A percentile compares a stretch with the other conserved stretches of the same genome.
Conservation (phyloP, 2,888 invertebrate species). For the Catotricha subobsoleta region DNA sequence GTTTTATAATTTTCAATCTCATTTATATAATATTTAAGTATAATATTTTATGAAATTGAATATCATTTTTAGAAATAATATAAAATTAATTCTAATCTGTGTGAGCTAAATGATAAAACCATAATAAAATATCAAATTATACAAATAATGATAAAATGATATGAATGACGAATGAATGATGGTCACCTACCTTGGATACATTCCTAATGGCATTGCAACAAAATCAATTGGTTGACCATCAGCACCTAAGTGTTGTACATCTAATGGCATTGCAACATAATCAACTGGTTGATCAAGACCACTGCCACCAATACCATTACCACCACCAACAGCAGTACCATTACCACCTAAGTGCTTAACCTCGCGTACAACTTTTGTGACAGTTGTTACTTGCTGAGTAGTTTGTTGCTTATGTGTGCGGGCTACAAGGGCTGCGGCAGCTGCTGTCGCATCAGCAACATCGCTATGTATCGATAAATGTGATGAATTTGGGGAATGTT, state of each 20-base stretch:
- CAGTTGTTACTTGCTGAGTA: slow-evolving; percentile 50
- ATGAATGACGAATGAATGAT: not conserved
- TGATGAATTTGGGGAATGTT: slow-evolving; percentile 42
- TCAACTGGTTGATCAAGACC: slow-evolving; percentile 34
- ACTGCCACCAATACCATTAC: slow-evolving; percentile 30
- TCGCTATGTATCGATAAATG: slow-evolving; percentile 34
- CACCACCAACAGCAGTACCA: slow-evolving; percentile 22
- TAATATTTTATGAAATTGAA: too few relatives aligned
- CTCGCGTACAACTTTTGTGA: slow-evolving; percentile 50
- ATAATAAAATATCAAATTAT: not conserved
- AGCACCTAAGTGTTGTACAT: slow-evolving; percentile 33
- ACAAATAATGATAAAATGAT: not conserved
- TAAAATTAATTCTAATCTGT: too few relatives aligned
- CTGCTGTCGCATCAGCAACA: slow-evolving; percentile 34
- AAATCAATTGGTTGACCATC: slow-evolving; percentile 36
- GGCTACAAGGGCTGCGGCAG: slow-evolving; percentile 30
- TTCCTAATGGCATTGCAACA: slow-evolving; percentile 32
- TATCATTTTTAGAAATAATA: too few relatives aligned
- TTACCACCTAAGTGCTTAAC: slow-evolving; percentile 38
- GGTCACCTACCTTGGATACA: slow-evolving; percentile 13
- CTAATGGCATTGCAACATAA: slow-evolving; percentile 34
- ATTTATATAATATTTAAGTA: too few relatives aligned
- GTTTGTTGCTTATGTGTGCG: slow-evolving; percentile 49
- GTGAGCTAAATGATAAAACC: not conserved
- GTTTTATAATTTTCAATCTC: too few relatives aligned